Conservation (phyloP, 2,888 invertebrate species). For the Acrocera orbiculus region DNA sequence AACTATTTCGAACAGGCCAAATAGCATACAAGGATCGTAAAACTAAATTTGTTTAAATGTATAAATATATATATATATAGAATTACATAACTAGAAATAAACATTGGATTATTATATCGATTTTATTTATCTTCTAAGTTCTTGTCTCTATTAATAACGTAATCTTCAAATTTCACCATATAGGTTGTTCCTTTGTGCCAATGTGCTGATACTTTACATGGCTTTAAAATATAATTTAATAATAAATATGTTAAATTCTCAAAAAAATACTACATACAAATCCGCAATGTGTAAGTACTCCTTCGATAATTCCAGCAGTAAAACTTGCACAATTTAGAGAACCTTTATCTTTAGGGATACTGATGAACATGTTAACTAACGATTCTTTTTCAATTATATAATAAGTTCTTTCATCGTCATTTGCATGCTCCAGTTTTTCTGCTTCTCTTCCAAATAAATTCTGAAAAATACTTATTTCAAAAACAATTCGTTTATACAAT, state of each 20-base stretch:
- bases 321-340: slow-evolving; percentile 97
- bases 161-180: slow-evolving; percentile 95
- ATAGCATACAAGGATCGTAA: slow-evolving; percentile 55
- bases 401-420: slow-evolving; percentile 95
- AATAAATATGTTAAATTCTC: not conserved
- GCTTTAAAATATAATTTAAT: slow-evolving; percentile 41
- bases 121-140: slow-evolving; percentile 69
- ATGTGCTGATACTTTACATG: slow-evolving; percentile 94
- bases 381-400: slow-evolving; percentile 98
- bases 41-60: slow-evolving; percentile 44
- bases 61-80: too few relatives aligned
- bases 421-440: slow-evolving; percentile 94
- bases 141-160: slow-evolving; percentile 78
- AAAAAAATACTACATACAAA: slow-evolving; percentile 65
- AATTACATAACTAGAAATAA: too few relatives aligned
- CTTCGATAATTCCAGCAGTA: slow-evolving; percentile 93
- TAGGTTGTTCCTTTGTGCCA: slow-evolving; percentile 99
- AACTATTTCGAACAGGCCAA: slow-evolving; percentile 47
- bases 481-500: too few relatives aligned
- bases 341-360: slow-evolving; percentile 94
- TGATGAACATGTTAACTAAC: slow-evolving; percentile 89
- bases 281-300: slow-evolving; percentile 81
- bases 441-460: slow-evolving; percentile 95
- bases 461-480: slow-evolving; percentile 37
- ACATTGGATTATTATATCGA: not conserved